These are phyloP conservation scores for Ganaspis sp. DNA, from an alignment of 1,140 invertebrate species.

Conservation along the genomic window DNA sequence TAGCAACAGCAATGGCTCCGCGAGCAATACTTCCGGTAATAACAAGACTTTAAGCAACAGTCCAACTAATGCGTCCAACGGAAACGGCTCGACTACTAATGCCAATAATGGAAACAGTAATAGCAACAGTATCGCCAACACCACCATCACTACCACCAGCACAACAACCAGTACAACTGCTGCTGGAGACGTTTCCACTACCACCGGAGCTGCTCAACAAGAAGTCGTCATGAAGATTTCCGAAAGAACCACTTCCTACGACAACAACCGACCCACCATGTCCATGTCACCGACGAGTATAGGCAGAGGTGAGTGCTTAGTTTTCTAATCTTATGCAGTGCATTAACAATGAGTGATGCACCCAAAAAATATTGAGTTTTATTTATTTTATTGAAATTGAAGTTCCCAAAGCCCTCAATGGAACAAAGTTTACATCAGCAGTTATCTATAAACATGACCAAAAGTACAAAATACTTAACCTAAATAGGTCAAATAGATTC, in stretches of 20 bases:
- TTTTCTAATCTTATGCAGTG: neutral
- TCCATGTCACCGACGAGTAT: conserved; percentile 85
- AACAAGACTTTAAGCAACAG: conserved; percentile 50
- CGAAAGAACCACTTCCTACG: conserved; percentile 66
- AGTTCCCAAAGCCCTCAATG: too few relatives aligned
- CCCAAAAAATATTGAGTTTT: too few relatives aligned
- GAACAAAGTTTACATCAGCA: too few relatives aligned
- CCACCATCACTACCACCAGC: conserved; percentile 68
- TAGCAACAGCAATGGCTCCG: conserved; percentile 49
- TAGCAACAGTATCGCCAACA: conserved; percentile 60
- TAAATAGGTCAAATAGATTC: too few relatives aligned
- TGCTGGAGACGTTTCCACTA: conserved; percentile 68
- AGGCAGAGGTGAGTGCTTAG: conserved; percentile 81
- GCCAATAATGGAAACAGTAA: conserved; percentile 48
- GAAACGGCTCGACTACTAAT: conserved; percentile 33
- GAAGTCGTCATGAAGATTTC: conserved; percentile 71
- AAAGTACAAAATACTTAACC: too few relatives aligned
- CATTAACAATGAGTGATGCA: too few relatives aligned
- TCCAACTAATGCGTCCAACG: conserved; percentile 41
- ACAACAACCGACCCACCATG: conserved; percentile 71
- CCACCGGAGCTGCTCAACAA: conserved; percentile 72
- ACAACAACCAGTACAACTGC: conserved; percentile 63
- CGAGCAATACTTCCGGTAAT: conserved; percentile 49
- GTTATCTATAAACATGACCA: too few relatives aligned
- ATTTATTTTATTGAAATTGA: too few relatives aligned